Conservation (phyloP, 1,140 invertebrate species). For the Olivierus martensii region DNA sequence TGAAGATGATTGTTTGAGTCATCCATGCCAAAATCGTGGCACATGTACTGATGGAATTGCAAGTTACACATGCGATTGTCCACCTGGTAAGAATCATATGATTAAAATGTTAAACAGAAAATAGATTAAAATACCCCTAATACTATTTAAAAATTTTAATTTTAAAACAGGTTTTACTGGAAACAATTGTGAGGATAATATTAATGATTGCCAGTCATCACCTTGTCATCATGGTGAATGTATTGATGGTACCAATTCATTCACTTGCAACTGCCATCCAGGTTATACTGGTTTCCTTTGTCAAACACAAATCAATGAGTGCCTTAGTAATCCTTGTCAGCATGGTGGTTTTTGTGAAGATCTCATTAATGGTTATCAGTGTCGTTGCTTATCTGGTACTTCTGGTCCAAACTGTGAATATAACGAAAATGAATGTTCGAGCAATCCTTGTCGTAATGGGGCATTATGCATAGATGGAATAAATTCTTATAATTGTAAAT, state of each 20-base stretch:
- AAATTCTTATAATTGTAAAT: constrained; percentile 89
- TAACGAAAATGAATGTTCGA: constrained; percentile 72
- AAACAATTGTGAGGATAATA: constrained; percentile 59
- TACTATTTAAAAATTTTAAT: constrained; percentile 66
- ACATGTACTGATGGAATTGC: constrained; percentile 68
- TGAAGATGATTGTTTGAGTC: constrained; percentile 66
- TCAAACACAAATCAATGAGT: constrained; percentile 84
- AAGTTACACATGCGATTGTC: constrained; percentile 71
- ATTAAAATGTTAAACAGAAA: constrained; percentile 20
- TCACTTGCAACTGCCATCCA: constrained; percentile 71
- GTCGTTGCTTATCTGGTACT: constrained; percentile 60
- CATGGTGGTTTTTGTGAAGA: constrained; percentile 52
- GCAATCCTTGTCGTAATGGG: constrained; percentile 69
- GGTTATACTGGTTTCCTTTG: constrained; percentile 77
- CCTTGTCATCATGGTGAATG: constrained; percentile 72
- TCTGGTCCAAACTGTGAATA: constrained; percentile 58
- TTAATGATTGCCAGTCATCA: constrained; percentile 68
- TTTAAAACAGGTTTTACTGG: constrained; percentile 69
- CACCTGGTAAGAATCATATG: constrained; percentile 36
- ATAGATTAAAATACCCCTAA: too few relatives aligned
- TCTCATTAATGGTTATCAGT: constrained; percentile 46
- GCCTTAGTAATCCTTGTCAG: constrained; percentile 42
- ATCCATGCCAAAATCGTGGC: constrained; percentile 66
- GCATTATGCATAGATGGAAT: constrained; percentile 83
- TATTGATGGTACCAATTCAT: constrained; percentile 56